These are phyloP conservation scores for Sycophila texana DNA, from an alignment of 2,888 invertebrate species.

Conservation along the genomic window DNA sequence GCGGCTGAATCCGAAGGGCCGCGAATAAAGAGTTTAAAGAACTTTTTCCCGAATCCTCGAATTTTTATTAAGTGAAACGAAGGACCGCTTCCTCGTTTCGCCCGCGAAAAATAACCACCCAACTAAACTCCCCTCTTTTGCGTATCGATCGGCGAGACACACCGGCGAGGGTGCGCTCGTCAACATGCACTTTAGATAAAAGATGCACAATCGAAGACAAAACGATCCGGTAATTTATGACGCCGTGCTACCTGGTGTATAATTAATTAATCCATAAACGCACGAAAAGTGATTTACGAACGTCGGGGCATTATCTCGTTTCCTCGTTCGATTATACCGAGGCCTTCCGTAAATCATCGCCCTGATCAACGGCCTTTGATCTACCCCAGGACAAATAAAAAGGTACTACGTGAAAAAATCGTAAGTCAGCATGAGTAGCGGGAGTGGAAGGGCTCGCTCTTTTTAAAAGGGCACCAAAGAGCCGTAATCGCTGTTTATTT, in stretches of 20 bases:
- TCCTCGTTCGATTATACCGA: conserved; percentile 20
- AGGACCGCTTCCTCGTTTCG: no score
- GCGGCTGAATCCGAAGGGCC: conserved; percentile 17
- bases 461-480: background rate
- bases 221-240: conserved; percentile 17
- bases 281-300: conserved; percentile 14
- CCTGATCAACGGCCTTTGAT: conserved; percentile 32
- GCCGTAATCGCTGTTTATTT: background rate
- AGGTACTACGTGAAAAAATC: background rate
- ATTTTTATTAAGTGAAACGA: conserved; percentile 29
- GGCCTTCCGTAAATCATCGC: conserved; percentile 35
- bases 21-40: conserved; percentile 26
- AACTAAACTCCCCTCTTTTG: no score
- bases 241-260: background rate
- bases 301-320: conserved; percentile 19
- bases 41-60: conserved; percentile 35
- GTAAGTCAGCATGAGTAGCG: conserved; percentile 33
- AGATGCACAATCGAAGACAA: background rate
- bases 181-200: no score
- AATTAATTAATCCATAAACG: conserved; percentile 25
- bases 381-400: background rate
- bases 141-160: no score
- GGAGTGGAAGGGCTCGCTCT: background rate
- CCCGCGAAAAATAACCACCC: no score
- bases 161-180: no score